phyloP scores from a whole-genome alignment of 1,140 invertebrate species.

The Gryllus bimaculatus region DNA sequence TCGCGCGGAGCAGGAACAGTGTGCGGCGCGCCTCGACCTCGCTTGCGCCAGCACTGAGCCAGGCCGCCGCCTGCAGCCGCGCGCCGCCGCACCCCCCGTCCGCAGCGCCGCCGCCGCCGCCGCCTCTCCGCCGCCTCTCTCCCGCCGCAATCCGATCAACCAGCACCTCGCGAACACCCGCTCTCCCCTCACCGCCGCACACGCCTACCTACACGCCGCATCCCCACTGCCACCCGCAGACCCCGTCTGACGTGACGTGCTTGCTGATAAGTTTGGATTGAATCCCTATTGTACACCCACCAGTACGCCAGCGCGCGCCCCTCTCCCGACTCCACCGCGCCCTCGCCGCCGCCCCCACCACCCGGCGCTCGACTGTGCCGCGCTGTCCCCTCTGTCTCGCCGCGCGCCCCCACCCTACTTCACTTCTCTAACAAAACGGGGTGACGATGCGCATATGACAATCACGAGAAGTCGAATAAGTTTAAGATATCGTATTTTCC shows the following conservation, averaged over 20 bases:
- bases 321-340: conserved; percentile 7
- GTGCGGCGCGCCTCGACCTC: too few relatives aligned
- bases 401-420: neutral
- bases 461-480: conserved; percentile 21
- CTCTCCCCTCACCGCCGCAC: conserved; percentile 9
- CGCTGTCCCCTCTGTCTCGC: neutral
- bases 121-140: neutral
- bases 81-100: too few relatives aligned
- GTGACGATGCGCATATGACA: conserved; percentile 18
- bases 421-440: conserved; percentile 12
- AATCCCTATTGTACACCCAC: conserved; percentile 12
- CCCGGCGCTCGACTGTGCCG: neutral
- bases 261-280: conserved; percentile 18
- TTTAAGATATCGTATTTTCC: conserved; percentile 22
- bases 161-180: neutral
- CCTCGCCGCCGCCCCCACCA: conserved; percentile 6
- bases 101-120: too few relatives aligned
- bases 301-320: neutral
- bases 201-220: neutral
- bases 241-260: neutral
- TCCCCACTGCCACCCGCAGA: neutral
- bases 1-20: too few relatives aligned
- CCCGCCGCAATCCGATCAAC: neutral
- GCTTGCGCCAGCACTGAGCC: too few relatives aligned
- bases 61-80: too few relatives aligned